These are phyloP conservation scores for Anseranas semipalmata DNA, from an alignment of 2,113 vertebrate genomes.

Conservation along the genomic window DNA sequence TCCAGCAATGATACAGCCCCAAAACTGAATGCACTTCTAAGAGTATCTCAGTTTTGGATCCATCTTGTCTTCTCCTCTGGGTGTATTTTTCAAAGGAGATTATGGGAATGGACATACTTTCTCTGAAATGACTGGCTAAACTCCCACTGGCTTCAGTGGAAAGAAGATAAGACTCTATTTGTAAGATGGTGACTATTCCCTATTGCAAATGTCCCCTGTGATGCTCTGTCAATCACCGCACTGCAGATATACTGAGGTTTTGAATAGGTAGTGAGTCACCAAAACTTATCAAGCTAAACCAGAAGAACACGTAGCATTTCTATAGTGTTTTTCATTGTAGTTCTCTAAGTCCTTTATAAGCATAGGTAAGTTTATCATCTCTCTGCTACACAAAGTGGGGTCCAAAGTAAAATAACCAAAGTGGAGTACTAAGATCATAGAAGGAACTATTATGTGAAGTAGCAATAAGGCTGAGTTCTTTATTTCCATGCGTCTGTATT, in stretches of 20 bases:
- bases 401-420: background rate
- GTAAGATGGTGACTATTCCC: background rate
- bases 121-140: background rate
- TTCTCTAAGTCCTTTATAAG: background rate
- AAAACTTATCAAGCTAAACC: background rate
- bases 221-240: background rate
- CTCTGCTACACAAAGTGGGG: background rate
- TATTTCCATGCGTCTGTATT: background rate
- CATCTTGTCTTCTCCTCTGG: background rate
- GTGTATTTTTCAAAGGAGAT: background rate
- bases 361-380: background rate
- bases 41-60: background rate
- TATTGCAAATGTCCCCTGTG: background rate
- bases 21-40: background rate
- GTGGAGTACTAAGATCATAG: background rate
- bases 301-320: background rate
- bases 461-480: background rate
- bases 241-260: background rate
- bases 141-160: background rate
- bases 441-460: background rate
- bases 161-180: background rate
- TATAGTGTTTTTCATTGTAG: background rate
- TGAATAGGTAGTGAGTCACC: background rate
- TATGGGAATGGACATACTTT: background rate
- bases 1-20: background rate